Percentiles rank a stretch among this genome's conserved stretches.
These are phyloP conservation scores for Pelosia muscerda DNA, from an alignment of 2,888 invertebrate genomes.

Conservation along the genomic window DNA sequence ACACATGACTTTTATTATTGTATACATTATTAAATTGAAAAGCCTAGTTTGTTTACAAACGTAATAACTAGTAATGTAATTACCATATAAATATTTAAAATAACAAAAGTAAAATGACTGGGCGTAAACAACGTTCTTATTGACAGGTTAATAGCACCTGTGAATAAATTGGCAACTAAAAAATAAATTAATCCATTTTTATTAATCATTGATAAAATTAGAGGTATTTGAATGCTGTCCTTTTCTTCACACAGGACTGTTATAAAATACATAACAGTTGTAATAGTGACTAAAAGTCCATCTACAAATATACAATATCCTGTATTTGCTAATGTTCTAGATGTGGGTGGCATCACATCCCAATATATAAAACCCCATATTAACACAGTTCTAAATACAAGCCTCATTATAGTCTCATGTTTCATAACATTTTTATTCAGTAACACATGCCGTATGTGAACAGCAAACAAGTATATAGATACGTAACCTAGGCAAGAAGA, in stretches of 20 bases:
- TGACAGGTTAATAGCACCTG: slow-evolving; percentile 93
- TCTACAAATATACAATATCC: slow-evolving; percentile 93
- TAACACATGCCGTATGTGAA: slow-evolving; percentile 87
- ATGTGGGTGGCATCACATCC: slow-evolving; percentile 87
- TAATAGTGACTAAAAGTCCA: slow-evolving; percentile 86
- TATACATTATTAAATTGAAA: slow-evolving; percentile 73
- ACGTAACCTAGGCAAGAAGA: slow-evolving; percentile 94
- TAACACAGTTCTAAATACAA: slow-evolving; percentile 54
- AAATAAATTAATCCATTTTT: slow-evolving; percentile 95
- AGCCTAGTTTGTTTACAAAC: slow-evolving; percentile 73
- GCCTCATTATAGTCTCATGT: slow-evolving; percentile 49
- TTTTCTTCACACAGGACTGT: slow-evolving; percentile 79
- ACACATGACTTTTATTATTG: slow-evolving; percentile 28
- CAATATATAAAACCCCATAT: slow-evolving; percentile 80
- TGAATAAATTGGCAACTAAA: slow-evolving; percentile 93
- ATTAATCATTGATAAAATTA: slow-evolving; percentile 91
- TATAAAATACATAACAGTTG: slow-evolving; percentile 55
- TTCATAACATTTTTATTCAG: slow-evolving; percentile 64
- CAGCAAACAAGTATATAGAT: slow-evolving; percentile 92
- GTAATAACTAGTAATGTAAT: slow-evolving; percentile 60
- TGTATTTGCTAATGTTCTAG: slow-evolving; percentile 94
- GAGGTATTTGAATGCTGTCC: slow-evolving; percentile 70
- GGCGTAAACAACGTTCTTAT: slow-evolving; percentile 87
- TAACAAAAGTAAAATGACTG: slow-evolving; percentile 74
- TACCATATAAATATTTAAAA: slow-evolving; percentile 88